These are phyloP conservation scores for Anagyrus pseudococci DNA, from an alignment of 2,888 invertebrate species.

Conservation along the genomic window DNA sequence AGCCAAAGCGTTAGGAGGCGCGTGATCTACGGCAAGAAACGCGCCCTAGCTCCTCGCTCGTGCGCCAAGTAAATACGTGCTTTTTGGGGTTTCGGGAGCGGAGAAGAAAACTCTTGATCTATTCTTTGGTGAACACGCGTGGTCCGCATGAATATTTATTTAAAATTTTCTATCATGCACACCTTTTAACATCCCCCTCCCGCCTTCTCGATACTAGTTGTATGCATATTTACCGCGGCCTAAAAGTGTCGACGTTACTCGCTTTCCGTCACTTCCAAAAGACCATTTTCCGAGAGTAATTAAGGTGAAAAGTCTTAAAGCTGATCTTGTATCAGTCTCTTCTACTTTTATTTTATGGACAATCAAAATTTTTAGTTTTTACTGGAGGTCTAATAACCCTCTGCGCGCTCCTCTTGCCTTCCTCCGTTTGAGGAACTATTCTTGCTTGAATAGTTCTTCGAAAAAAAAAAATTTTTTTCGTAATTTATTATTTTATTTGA, in stretches of 20 bases:
- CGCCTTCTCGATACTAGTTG: conserved; percentile 7
- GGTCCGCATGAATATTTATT: conserved; percentile 43
- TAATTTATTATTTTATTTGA: no score
- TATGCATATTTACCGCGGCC: conserved; percentile 36
- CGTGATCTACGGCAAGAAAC: no score
- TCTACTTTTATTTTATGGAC: no score
- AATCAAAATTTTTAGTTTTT: no score
- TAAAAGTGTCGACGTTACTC: conserved; percentile 35
- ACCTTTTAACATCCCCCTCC: background rate
- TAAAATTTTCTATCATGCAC: conserved; percentile 40
- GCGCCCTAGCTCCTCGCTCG: background rate
- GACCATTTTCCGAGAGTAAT: conserved; percentile 34
- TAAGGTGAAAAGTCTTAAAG: conserved; percentile 23
- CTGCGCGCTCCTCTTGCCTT: no score
- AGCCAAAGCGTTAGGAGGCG: no score
- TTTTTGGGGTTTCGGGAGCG: conserved; percentile 1
- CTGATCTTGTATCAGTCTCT: no score
- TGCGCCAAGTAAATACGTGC: conserved; percentile 46
- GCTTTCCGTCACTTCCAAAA: conserved; percentile 34
- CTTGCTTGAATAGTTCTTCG: no score
- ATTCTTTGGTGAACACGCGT: background rate
- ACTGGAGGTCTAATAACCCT: no score
- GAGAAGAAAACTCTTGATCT: conserved; percentile 4
- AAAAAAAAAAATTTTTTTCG: no score
- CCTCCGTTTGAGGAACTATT: no score